A percentile compares a stretch with the other conserved stretches of the same genome.
Evolutionary conservation across 2,797 vertebrate genomes (phyloP).

Genomic region (Enteromius radiatus): DNA sequence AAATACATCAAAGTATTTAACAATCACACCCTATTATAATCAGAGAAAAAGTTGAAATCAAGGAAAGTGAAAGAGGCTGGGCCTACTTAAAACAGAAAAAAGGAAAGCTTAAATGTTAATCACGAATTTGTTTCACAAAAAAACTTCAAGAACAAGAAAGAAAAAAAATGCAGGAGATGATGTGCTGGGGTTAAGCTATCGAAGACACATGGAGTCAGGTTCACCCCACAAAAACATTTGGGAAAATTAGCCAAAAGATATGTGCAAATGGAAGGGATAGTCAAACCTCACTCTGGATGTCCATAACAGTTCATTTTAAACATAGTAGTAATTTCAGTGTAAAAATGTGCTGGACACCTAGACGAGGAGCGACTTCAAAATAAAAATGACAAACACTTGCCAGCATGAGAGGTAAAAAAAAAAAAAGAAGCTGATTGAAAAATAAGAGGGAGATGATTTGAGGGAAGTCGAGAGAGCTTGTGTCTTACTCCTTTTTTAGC

Average conservation of each 20-base stretch:
- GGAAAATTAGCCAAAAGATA: slow-evolving; percentile 32
- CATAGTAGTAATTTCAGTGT: not conserved
- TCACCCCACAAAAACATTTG: slow-evolving; percentile 53
- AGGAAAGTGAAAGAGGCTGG: slow-evolving; percentile 60
- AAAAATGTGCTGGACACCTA: slow-evolving; percentile 14
- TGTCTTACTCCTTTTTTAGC: slow-evolving; percentile 96
- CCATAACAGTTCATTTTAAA: slow-evolving; percentile 7
- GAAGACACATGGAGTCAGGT: slow-evolving; percentile 58
- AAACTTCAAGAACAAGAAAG: slow-evolving; percentile 40
- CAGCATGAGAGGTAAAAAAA: slow-evolving; percentile 39
- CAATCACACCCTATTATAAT: not conserved
- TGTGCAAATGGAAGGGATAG: slow-evolving; percentile 30
- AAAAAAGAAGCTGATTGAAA: slow-evolving; percentile 3
- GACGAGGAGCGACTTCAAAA: slow-evolving; percentile 28
- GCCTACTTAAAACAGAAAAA: slow-evolving; percentile 52
- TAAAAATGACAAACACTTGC: slow-evolving; percentile 44
- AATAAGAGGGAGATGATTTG: slow-evolving; percentile 22
- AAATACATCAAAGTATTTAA: slow-evolving; percentile 18
- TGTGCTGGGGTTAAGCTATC: slow-evolving; percentile 56
- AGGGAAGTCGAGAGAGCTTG: slow-evolving; percentile 42
- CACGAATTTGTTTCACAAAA: slow-evolving; percentile 22
- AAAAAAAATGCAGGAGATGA: slow-evolving; percentile 67
- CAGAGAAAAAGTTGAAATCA: slow-evolving; percentile 58
- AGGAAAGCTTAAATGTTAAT: slow-evolving; percentile 60
- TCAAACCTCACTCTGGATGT: slow-evolving; percentile 45